Evolutionary conservation across 2,113 vertebrate species (phyloP).

Genomic region (Aramus guarauna): DNA sequence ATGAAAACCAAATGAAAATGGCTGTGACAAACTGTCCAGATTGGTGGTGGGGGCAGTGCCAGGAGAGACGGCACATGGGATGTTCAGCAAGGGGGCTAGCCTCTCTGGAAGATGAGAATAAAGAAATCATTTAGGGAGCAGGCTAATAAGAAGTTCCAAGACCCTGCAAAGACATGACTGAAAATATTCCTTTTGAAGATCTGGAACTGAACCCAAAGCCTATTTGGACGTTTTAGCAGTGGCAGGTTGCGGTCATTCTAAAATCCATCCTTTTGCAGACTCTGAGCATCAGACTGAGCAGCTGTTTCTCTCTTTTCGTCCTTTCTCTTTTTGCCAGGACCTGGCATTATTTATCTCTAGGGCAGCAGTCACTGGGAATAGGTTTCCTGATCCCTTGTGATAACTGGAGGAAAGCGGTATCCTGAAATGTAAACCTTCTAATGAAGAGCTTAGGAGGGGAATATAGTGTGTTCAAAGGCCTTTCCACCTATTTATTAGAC

Average conservation of each 20-base stretch:
- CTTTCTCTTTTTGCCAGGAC: neutral
- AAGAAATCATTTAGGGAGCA: neutral
- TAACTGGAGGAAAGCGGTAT: neutral
- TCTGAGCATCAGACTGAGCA: neutral
- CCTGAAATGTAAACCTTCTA: conserved; percentile 18
- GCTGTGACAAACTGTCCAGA: neutral
- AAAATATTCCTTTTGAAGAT: neutral
- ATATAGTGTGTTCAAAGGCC: neutral
- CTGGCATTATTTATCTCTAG: conserved; percentile 1
- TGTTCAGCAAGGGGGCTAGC: neutral
- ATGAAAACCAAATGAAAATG: neutral
- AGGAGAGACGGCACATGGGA: neutral
- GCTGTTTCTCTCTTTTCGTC: neutral
- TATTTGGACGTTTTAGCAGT: neutral
- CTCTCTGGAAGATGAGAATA: neutral
- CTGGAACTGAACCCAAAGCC: neutral
- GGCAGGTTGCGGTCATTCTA: neutral
- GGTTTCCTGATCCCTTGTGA: neutral
- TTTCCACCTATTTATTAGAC: conserved; percentile 31
- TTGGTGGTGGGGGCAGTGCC: neutral
- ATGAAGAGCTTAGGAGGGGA: neutral
- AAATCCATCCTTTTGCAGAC: neutral
- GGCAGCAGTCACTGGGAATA: neutral
- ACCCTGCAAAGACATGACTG: neutral
- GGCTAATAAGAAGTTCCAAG: neutral